Conservation (phyloP, 2,113 vertebrate species). For the Mustela nigripes region DNA sequence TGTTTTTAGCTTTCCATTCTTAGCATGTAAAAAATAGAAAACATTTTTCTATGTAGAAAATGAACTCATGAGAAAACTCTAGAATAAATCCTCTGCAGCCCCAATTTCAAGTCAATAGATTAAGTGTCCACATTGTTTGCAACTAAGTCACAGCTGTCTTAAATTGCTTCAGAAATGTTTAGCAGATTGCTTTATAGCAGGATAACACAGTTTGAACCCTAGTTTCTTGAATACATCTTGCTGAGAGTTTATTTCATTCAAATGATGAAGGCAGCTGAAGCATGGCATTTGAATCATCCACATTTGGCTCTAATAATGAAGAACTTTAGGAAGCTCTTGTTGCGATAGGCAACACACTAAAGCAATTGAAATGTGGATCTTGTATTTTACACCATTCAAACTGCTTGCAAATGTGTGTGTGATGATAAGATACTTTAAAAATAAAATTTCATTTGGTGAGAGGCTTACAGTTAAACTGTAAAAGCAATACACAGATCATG, state of each 20-base stretch:
- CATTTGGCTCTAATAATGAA: conserved; percentile 70
- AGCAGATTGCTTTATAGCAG: conserved; percentile 74
- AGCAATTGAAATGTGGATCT: conserved; percentile 73
- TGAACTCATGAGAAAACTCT: conserved; percentile 63
- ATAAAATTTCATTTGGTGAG: conserved; percentile 71
- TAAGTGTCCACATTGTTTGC: conserved; percentile 69
- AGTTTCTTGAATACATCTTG: conserved; percentile 75
- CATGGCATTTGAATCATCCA: conserved; percentile 65
- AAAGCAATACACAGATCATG: conserved; percentile 77
- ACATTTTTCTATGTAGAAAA: conserved; percentile 51
- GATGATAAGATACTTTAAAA: conserved; percentile 72
- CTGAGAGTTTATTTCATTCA: conserved; percentile 81
- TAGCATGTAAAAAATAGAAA: conserved; percentile 64
- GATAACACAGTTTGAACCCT: conserved; percentile 72
- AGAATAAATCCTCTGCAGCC: conserved; percentile 53
- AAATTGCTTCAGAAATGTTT: conserved; percentile 80
- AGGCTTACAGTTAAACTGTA: conserved; percentile 73
- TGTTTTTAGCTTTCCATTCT: conserved; percentile 66
- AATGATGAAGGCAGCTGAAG: conserved; percentile 74
- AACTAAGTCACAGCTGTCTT: conserved; percentile 74
- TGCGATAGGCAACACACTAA: conserved; percentile 63
- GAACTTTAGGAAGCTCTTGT: conserved; percentile 66
- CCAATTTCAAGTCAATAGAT: conserved; percentile 78
- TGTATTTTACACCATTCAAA: conserved; percentile 73
- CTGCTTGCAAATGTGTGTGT: conserved; percentile 38